These are phyloP conservation scores for Agrilus mali DNA, from an alignment of 2,888 invertebrate genomes.

Conservation along the genomic window DNA sequence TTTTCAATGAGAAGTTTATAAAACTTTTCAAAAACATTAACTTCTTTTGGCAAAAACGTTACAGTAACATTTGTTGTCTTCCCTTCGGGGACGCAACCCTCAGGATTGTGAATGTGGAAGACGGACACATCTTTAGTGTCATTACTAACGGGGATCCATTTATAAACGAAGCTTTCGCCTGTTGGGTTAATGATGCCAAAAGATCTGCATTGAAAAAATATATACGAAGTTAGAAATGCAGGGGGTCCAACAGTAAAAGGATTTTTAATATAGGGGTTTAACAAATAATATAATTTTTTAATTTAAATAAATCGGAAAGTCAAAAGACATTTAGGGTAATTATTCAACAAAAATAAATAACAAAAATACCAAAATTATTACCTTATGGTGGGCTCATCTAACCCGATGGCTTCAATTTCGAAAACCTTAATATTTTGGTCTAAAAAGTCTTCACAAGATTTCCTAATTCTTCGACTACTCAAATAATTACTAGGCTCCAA, in stretches of 20 bases:
- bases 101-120: conserved; percentile 45
- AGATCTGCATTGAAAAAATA: conserved; percentile 30
- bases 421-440: conserved; percentile 37
- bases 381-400: conserved; percentile 30
- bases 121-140: conserved; percentile 24
- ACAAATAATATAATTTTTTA: too few relatives aligned
- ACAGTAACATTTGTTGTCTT: conserved; percentile 47
- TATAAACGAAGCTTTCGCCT: conserved; percentile 39
- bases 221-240: too few relatives aligned
- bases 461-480: conserved; percentile 33
- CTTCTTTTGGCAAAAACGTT: conserved; percentile 46
- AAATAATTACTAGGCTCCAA: conserved; percentile 53
- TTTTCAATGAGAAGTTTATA: conserved; percentile 51
- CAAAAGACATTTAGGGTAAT: too few relatives aligned
- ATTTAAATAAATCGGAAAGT: too few relatives aligned
- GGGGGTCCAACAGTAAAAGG: too few relatives aligned
- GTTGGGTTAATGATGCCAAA: conserved; percentile 58
- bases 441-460: conserved; percentile 35
- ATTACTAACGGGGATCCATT: conserved; percentile 19
- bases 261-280: too few relatives aligned
- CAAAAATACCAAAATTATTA: conserved; percentile 10
- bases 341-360: too few relatives aligned
- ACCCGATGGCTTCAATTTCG: conserved; percentile 53
- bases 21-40: conserved; percentile 53
- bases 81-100: conserved; percentile 47